These are phyloP conservation scores for Syngnathus scovelli DNA, from an alignment of 2,113 vertebrate species.

Conservation along the genomic window DNA sequence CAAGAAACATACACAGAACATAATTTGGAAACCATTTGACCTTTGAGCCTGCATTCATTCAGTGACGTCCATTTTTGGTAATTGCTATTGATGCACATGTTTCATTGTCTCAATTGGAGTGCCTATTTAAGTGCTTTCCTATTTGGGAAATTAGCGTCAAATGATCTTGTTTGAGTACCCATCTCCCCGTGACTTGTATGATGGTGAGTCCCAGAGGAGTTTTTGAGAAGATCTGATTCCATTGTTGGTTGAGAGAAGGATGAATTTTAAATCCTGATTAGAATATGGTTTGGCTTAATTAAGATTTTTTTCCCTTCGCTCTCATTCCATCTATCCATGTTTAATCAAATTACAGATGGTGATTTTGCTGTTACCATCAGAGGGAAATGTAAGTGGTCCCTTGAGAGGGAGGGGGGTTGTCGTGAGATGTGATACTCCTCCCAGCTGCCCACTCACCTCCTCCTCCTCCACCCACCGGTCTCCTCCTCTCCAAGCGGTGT, in stretches of 20 bases:
- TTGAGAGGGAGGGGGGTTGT: neutral
- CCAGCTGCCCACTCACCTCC: slow-evolving; percentile 22
- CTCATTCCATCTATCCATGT: slow-evolving; percentile 49
- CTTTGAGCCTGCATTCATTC: slow-evolving; percentile 11
- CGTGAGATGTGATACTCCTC: slow-evolving; percentile 21
- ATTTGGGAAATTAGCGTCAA: slow-evolving; percentile 66
- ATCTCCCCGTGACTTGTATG: slow-evolving; percentile 43
- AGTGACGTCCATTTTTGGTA: slow-evolving; percentile 22
- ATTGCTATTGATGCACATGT: slow-evolving; percentile 41
- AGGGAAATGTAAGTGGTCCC: slow-evolving; percentile 61
- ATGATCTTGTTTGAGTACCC: slow-evolving; percentile 62
- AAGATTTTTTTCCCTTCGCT: slow-evolving; percentile 36
- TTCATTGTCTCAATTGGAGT: slow-evolving; percentile 49
- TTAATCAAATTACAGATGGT: slow-evolving; percentile 70
- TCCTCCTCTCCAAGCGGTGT: slow-evolving; percentile 34
- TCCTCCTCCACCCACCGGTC: slow-evolving; percentile 29
- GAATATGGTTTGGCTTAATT: slow-evolving; percentile 73
- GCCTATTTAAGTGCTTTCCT: slow-evolving; percentile 63
- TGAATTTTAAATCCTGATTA: slow-evolving; percentile 62
- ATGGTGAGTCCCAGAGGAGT: slow-evolving; percentile 47
- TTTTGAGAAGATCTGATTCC: slow-evolving; percentile 16
- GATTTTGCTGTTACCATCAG: slow-evolving; percentile 62
- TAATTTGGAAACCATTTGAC: slow-evolving; percentile 10
- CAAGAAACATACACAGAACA: slow-evolving; percentile 38
- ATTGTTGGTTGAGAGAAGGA: slow-evolving; percentile 35